phyloP scores from a whole-genome alignment of 2,888 invertebrate genomes.

The Lepidocyrtoides sp. region DNA sequence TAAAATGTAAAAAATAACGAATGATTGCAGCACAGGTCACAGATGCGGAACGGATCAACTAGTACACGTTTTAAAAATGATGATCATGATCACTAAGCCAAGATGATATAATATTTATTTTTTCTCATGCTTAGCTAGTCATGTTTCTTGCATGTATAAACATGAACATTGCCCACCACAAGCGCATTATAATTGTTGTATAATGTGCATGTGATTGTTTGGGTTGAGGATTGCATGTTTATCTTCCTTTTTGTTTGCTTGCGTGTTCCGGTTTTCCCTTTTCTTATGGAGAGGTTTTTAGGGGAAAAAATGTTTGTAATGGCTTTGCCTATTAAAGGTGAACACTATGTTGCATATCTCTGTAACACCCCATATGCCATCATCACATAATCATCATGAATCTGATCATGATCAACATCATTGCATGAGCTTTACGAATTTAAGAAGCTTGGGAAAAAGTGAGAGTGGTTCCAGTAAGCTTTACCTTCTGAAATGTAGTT shows the following conservation, averaged over 20 bases:
- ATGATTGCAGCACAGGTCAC: neutral
- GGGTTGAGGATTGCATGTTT: neutral
- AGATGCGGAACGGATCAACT: neutral
- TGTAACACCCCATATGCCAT: no score
- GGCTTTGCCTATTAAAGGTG: neutral
- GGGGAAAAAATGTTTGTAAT: neutral
- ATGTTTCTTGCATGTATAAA: neutral
- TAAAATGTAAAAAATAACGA: neutral
- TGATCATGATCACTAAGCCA: neutral
- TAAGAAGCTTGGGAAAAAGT: conserved; percentile 1
- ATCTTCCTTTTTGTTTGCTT: neutral
- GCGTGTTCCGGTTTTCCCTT: neutral
- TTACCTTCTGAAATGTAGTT: conserved; percentile 79
- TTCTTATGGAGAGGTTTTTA: neutral
- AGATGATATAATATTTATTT: neutral
- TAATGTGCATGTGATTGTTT: neutral
- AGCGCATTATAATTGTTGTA: neutral
- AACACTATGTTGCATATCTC: no score
- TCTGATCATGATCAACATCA: neutral
- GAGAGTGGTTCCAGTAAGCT: conserved; percentile 7
- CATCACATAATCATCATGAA: neutral
- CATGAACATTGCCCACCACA: neutral
- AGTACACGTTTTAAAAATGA: neutral
- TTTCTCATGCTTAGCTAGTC: neutral
- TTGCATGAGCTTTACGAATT: neutral